Evolutionary conservation across 2,888 invertebrate species (phyloP), one percentile per base, ranked within the genome.

Genomic region (Monochamus alternatus): DNA sequence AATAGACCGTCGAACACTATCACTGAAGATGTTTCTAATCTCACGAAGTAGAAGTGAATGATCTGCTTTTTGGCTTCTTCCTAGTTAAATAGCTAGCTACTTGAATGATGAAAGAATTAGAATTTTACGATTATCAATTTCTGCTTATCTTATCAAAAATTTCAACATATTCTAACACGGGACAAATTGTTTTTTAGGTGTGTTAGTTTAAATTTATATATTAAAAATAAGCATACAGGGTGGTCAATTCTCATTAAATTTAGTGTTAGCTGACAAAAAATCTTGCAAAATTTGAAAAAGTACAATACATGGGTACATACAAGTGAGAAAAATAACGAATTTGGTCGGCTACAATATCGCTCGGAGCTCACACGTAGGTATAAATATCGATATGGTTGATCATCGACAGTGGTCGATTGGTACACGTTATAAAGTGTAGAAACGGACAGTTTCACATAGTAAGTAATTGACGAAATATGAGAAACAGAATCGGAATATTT

Each of bases 81-180:
- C 63, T 31, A 59, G 43, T 80, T 80, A 75, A 76, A 78, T 76
- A 76, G 62, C 63, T 65, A 31, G 71, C 66, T 68, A 74, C 68
- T 62, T 31, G 77, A 66, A 72, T 80, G 80, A 78, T 80, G 78
- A 79, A 80, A 80, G 76, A 80, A 63, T 71, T 76, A 30, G 30
- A 47, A 47, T 43, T 74, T 66, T 66, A 67, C 70, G 58, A 44
- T 74, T 62, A 74, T 69, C 43, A 47, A 47, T 12, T 5, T 47
- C 12, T 47, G 5, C 47, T 47, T 47, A 47, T 47, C 47, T 47
- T 47, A 2, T 5, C 47, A 47, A 47, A 44, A 47, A 47, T 47
- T 2, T 47, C 47, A 47, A 47, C 47, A 47, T 9, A 38, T 38
- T 47, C 10, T 12, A 47, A 10, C 47, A 10, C 12, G 12, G 8